Evolutionary conservation across 2,113 vertebrate genomes (phyloP).

Genomic region (Nestor notabilis): DNA sequence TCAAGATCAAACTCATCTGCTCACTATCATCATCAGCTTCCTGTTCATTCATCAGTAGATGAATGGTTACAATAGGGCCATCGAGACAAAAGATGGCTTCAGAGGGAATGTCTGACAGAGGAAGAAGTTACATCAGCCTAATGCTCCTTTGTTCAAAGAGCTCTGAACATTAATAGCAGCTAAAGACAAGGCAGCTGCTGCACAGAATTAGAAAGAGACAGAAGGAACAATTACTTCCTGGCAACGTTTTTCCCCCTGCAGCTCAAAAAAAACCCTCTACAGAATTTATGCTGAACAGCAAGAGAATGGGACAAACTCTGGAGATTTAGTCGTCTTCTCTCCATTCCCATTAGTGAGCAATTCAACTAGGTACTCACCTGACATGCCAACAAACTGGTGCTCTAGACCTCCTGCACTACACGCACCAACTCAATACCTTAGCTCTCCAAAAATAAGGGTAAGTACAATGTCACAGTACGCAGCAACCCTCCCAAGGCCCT

Average conservation of each 20-base stretch:
- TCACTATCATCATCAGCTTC: slow-evolving; percentile 62
- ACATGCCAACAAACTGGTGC: not conserved
- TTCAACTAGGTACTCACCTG: not conserved
- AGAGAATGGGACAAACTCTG: not conserved
- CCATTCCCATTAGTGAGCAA: not conserved
- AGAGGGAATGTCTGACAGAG: slow-evolving; percentile 44
- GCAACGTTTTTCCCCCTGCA: not conserved
- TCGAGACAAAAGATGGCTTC: slow-evolving; percentile 64
- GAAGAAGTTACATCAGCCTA: slow-evolving; percentile 58
- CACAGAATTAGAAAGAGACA: slow-evolving; percentile 61
- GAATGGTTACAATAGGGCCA: slow-evolving; percentile 53
- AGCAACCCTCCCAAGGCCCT: not conserved
- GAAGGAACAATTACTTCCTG: slow-evolving; percentile 64
- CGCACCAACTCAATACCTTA: not conserved
- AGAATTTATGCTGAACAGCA: not conserved
- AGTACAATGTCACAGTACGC: not conserved
- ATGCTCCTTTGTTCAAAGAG: slow-evolving; percentile 37
- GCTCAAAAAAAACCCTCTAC: not conserved
- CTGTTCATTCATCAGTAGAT: slow-evolving; percentile 56
- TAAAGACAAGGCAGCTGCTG: slow-evolving; percentile 57
- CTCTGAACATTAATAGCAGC: slow-evolving; percentile 61
- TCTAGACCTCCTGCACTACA: not conserved
- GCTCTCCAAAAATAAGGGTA: not conserved
- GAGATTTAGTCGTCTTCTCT: not conserved
- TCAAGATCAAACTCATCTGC: slow-evolving; percentile 60